These are phyloP conservation scores for Alcedo atthis DNA, from an alignment of 2,797 vertebrate genomes.

Conservation along the genomic window DNA sequence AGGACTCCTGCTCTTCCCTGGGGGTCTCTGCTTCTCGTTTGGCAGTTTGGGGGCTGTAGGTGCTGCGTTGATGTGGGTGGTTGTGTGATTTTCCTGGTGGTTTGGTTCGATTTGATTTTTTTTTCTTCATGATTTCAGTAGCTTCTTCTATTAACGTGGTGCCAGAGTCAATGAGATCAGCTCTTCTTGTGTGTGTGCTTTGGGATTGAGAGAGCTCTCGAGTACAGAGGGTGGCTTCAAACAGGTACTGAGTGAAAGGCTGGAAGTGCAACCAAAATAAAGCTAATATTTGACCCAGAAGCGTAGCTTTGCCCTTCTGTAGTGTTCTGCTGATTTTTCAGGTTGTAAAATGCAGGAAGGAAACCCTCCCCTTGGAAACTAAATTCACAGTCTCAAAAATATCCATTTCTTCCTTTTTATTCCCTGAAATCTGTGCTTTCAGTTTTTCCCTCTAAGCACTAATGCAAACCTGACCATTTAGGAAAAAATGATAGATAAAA, in stretches of 20 bases:
- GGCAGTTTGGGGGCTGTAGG: background rate
- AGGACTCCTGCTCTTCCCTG: background rate
- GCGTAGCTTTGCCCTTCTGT: background rate
- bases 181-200: background rate
- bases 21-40: background rate
- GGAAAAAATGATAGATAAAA: no score
- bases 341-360: background rate
- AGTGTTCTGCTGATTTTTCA: fast-evolving
- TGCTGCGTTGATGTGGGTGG: background rate
- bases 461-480: background rate
- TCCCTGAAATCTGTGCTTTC: background rate
- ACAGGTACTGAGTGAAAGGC: background rate
- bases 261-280: background rate
- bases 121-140: background rate
- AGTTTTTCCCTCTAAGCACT: background rate
- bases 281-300: background rate
- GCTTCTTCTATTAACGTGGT: conserved; percentile 3
- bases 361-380: fast-evolving
- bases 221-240: background rate
- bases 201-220: background rate
- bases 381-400: background rate
- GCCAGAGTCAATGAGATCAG: background rate
- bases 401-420: background rate
- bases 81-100: no score
- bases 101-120: no score